These are phyloP conservation scores for Gobio gobio DNA, from an alignment of 2,113 vertebrate species.

Conservation along the genomic window DNA sequence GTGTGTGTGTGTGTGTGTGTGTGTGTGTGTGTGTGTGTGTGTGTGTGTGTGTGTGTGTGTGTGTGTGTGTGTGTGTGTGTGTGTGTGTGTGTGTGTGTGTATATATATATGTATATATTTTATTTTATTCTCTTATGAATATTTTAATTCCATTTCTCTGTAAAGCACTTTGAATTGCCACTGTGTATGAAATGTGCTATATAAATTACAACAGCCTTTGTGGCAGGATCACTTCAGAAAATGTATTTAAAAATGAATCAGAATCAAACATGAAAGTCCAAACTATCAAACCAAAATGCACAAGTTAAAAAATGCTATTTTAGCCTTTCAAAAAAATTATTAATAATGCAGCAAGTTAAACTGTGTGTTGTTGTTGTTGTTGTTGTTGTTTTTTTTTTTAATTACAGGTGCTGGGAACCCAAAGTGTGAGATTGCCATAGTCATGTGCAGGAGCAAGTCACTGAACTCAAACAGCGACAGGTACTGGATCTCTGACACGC, in stretches of 20 bases:
- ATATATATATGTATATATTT: too few species aligned
- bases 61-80: too few species aligned
- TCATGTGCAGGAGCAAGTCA: slow-evolving; percentile 84
- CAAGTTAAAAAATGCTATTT: neutral
- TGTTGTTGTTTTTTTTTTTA: neutral
- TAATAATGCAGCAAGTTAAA: neutral
- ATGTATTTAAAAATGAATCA: neutral
- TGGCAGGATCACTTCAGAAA: neutral
- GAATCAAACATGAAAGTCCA: neutral
- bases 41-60: too few species aligned
- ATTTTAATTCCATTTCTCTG: too few species aligned
- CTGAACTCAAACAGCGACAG: slow-evolving; percentile 69
- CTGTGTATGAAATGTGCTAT: too few species aligned
- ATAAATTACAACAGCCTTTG: neutral
- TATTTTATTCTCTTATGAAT: too few species aligned
- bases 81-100: too few species aligned
- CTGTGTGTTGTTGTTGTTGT: too few species aligned
- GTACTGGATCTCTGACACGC: slow-evolving; percentile 64
- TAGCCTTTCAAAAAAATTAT: neutral
- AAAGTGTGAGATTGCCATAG: slow-evolving; percentile 86
- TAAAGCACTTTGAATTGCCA: too few species aligned
- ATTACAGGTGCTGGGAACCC: slow-evolving; percentile 87
- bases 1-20: too few species aligned
- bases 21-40: too few species aligned
- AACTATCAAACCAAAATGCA: neutral